Base-by-base conservation (phyloP, 2,888 invertebrate species). In the Clepsis dumicolana region DNA sequence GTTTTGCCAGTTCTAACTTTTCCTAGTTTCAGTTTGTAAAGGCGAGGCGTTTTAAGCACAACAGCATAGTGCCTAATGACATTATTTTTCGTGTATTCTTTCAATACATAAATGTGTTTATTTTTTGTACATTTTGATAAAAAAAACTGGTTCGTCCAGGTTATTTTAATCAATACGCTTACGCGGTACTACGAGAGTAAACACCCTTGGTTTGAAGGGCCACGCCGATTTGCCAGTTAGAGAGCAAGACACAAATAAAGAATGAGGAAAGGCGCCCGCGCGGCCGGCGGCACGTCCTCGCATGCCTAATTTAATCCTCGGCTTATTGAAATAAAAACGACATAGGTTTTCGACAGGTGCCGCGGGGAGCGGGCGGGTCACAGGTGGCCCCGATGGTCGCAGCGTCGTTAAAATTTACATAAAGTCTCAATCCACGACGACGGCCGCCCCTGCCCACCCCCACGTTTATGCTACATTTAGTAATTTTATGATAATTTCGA, bases 391-490 rank as follows among this genome's bases (percentile, higher is more conserved):
- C 93, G 92, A 93, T 93, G 93, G 93, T 93, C 93, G 92, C 93
- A 86, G 90, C 90, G 91, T 92, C 93, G 93, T 93, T 93, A 93
- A 93, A 93, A 93, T 93, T 93, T 93, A 93, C 93, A 93, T 93
- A 93, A 93, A 93, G 93, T 93, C 93, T 93, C 93, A 93, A 93
- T 93, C 93, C 93, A 88, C 90, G 83, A 83, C 89, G 89, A 79
- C 89, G 87, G 83, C 86, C 86, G 82, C 81, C 84, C 85, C 89
- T 89, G 90, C 86, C 92, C 91, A 87, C 93, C 92, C 73, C 93
- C 88, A 88, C 91, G 89, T 91, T 92, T 88, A 93, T 93, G 93
- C 93, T 93, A 93, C 93, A 93, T 93, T 93, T 93, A 93, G 93
- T 93, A 93, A 93, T 93, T 93, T 93, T 93, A 93, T 93, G 93